These are phyloP conservation scores for Chelonoidis abingdonii DNA, from an alignment of 2,113 vertebrate species.

Conservation along the genomic window DNA sequence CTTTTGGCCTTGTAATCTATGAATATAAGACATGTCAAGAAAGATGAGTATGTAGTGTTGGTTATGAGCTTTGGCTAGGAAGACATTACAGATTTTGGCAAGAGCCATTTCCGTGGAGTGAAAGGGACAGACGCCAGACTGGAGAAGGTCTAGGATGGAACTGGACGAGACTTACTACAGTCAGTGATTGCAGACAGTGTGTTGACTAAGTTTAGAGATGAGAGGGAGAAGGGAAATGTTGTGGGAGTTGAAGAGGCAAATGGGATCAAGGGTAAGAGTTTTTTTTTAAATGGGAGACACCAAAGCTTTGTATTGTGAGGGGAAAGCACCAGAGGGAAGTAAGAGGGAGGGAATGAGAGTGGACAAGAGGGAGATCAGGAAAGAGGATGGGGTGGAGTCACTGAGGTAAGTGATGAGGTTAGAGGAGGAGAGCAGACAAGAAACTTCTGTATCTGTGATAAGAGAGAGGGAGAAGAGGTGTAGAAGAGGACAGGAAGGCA, in stretches of 20 bases:
- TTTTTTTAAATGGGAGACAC: background rate
- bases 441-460: background rate
- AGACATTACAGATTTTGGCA: background rate
- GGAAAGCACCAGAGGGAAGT: background rate
- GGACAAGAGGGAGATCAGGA: background rate
- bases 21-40: background rate
- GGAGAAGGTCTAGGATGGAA: background rate
- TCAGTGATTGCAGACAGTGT: background rate
- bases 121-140: background rate
- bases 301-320: background rate
- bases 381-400: background rate
- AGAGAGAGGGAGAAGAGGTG: background rate
- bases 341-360: background rate
- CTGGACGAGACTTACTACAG: background rate
- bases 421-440: background rate
- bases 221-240: background rate
- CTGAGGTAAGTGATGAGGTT: background rate
- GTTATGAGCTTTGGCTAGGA: background rate
- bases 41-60: background rate
- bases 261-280: background rate
- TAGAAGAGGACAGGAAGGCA: background rate
- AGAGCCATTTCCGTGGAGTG: background rate
- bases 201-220: background rate
- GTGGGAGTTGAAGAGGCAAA: background rate
- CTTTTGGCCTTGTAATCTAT: background rate